Percentiles rank a stretch among this genome's conserved stretches.
phyloP scores from a whole-genome alignment of 2,113 vertebrate genomes.

The Rhea pennata region DNA sequence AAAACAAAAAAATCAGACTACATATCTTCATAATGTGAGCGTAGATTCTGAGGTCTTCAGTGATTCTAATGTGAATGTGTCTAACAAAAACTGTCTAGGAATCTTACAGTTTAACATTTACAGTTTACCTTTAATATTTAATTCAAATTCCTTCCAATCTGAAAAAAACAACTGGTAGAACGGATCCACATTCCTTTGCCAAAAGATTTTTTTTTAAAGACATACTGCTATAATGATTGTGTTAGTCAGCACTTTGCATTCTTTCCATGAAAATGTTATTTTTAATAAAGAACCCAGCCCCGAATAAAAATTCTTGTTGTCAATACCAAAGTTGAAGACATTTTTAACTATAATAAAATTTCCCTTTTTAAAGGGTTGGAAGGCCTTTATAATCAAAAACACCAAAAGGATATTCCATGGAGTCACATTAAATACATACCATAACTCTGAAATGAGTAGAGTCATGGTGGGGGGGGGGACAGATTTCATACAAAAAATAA shows the following conservation, averaged over 20 bases:
- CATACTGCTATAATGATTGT: background rate
- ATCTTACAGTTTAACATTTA: background rate
- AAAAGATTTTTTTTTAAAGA: background rate
- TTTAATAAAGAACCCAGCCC: background rate
- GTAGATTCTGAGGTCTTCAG: background rate
- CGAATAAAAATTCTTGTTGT: background rate
- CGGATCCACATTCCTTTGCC: background rate
- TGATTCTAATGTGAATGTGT: background rate
- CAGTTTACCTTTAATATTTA: background rate
- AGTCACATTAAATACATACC: background rate
- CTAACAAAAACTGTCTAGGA: background rate
- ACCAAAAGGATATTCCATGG: background rate
- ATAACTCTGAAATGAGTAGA: background rate
- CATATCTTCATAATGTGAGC: background rate
- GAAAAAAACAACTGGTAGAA: background rate
- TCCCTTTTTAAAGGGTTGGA: background rate
- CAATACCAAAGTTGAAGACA: background rate
- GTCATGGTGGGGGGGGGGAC: background rate
- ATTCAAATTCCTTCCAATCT: background rate
- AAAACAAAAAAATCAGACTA: background rate
- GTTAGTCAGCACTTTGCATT: background rate
- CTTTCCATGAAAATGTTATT: background rate
- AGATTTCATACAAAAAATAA: background rate
- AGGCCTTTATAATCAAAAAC: background rate
- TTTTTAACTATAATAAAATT: background rate